A percentile compares a stretch with the other conserved stretches of the same genome.
phyloP scores from a whole-genome alignment of 2,888 invertebrate species.

The Acleris emargana region DNA sequence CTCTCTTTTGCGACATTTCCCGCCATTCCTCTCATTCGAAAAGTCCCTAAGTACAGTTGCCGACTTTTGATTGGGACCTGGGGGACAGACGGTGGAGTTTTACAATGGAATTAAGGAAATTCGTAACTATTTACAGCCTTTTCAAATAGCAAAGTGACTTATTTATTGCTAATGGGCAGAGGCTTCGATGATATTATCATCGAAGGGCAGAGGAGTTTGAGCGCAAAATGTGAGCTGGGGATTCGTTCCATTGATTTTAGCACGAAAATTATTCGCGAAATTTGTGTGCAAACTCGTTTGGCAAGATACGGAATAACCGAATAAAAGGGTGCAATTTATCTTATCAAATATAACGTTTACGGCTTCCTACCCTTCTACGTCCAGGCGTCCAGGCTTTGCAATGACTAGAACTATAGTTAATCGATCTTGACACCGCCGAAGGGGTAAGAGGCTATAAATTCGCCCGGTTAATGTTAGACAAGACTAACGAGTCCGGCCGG shows the following conservation, averaged over 20 bases:
- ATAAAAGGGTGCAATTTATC: too few relatives aligned
- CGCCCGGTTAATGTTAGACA: conserved; percentile 46
- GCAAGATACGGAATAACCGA: too few relatives aligned
- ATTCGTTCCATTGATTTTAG: conserved; percentile 8
- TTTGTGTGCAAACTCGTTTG: too few relatives aligned
- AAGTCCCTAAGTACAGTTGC: conserved; percentile 59
- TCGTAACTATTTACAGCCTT: conserved; percentile 41
- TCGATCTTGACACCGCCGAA: conserved; percentile 40
- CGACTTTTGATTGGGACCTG: conserved; percentile 63
- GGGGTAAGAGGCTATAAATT: conserved; percentile 54
- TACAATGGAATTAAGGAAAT: conserved; percentile 43
- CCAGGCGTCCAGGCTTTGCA: not conserved
- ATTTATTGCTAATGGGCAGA: conserved; percentile 24
- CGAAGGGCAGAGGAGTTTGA: too few relatives aligned
- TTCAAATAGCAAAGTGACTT: conserved; percentile 38
- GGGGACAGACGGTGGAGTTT: conserved; percentile 38
- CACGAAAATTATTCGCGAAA: not conserved
- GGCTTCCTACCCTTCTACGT: not conserved
- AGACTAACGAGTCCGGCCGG: conserved; percentile 48
- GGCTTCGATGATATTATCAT: too few relatives aligned
- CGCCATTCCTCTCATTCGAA: conserved; percentile 49
- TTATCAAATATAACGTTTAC: not conserved
- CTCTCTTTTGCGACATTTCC: conserved; percentile 47
- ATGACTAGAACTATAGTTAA: conserved; percentile 36
- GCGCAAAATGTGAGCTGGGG: conserved; percentile 19